Evolutionary conservation across 2,888 invertebrate species (phyloP), one percentile per base, ranked within the genome.

Genomic region (Cepaea hortensis): DNA sequence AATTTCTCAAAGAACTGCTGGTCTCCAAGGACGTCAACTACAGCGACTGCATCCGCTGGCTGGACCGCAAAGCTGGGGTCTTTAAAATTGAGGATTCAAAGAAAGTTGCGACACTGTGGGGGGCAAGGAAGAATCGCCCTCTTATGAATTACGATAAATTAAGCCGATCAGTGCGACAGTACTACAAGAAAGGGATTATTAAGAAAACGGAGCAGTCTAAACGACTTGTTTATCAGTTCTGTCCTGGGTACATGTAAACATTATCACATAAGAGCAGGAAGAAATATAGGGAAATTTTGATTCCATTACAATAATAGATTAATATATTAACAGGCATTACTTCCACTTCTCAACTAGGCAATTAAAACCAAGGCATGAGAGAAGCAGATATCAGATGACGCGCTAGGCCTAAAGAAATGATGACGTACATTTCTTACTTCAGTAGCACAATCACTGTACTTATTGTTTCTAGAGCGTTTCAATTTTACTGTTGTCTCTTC

Each of bases 81-180:
- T 99, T 99, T 96, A 99, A 99, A 95, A 99, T 99, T 94, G 99
- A 99, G 95, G 99, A 99, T 95, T 98, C 98, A 18, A 98, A 98
- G 61, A 96, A 97, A 91, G 98, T 99, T 84, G 99, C 99, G n/a
- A 96, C 97, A 91, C 96, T 98, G 85, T 99, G 99, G 99, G 99
- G 99, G 88, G 97, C 97, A 93, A 96, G 99, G 90, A 99, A 99
- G 95, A 99, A 99, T 95, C 96, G 99, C 15, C 98, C 99, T 0
- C 98, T 98, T 61, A 99, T 99, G 99, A 99, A 99, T 96, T 99
- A 99, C 95, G 99, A 99, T 95, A 99, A 99, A 95, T 95, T 88
- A 20, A 88, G 88, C 79, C 88, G 88, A 7, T 88, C 88, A 3
- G 87, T 88, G 9, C n/a, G 88, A 62, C 88, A 88, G 77, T 88